Conservation (phyloP, 2,113 vertebrate genomes). For the Herpailurus yagouaroundi region DNA sequence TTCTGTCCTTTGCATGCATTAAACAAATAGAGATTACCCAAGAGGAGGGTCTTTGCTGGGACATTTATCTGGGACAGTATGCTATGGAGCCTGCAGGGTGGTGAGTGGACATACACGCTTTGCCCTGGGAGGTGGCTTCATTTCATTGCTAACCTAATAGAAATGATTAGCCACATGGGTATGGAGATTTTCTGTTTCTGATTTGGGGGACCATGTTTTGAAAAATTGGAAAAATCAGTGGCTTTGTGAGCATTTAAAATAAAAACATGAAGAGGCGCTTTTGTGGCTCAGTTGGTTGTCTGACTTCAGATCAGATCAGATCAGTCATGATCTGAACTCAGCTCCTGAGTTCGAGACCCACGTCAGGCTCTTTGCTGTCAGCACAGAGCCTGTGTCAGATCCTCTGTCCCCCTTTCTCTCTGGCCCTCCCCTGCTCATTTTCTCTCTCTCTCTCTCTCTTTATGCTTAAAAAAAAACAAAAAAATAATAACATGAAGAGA, state of each 20-base stretch:
- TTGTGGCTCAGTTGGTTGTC: too few species aligned
- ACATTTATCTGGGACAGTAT: not conserved
- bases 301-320: too few species aligned
- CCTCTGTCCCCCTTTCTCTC: too few species aligned
- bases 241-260: conserved; percentile 33
- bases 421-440: too few species aligned
- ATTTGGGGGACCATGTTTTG: not conserved
- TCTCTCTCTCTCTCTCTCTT: too few species aligned
- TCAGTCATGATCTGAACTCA: too few species aligned
- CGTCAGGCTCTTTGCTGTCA: too few species aligned
- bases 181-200: not conserved
- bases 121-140: not conserved
- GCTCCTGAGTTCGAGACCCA: too few species aligned
- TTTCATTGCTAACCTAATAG: not conserved
- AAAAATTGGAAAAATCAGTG: not conserved
- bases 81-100: not conserved
- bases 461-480: too few species aligned
- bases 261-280: not conserved
- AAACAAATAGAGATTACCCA: not conserved
- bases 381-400: too few species aligned
- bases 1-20: conserved; percentile 9
- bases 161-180: not conserved
- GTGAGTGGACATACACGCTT: not conserved
- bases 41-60: not conserved
- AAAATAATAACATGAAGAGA: not conserved